Conservation (phyloP, 1,140 invertebrate species). For the Cotesia typhae region DNA sequence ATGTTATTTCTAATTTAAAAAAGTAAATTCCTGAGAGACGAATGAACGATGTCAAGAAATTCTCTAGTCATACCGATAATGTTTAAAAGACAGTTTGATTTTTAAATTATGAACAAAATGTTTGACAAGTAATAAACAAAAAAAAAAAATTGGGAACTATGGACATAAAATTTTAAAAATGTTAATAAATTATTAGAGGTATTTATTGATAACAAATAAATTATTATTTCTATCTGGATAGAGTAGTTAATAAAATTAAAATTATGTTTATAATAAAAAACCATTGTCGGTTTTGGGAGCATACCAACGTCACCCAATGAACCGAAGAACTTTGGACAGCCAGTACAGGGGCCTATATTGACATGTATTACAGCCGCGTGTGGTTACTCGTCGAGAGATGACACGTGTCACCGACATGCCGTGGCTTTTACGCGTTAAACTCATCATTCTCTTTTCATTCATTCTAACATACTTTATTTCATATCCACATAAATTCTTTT, state of each 20-base stretch:
- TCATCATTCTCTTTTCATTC: slow-evolving; percentile 26
- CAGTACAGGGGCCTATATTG: slow-evolving; percentile 32
- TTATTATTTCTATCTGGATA: too few species aligned
- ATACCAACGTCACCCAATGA: slow-evolving; percentile 10
- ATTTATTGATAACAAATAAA: too few species aligned
- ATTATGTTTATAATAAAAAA: not conserved
- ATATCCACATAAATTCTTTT: slow-evolving; percentile 10
- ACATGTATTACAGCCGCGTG: slow-evolving; percentile 40
- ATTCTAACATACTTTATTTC: slow-evolving; percentile 20
- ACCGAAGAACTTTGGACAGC: slow-evolving; percentile 31
- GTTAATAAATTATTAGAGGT: too few species aligned
- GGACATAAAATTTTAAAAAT: too few species aligned
- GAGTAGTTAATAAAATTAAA: not conserved
- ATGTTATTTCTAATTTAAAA: too few species aligned
- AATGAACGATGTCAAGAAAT: too few species aligned
- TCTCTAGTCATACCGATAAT: too few species aligned
- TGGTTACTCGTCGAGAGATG: slow-evolving; percentile 28
- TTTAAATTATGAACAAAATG: too few species aligned
- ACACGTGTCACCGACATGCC: slow-evolving; percentile 43
- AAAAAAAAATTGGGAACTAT: too few species aligned
- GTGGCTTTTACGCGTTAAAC: slow-evolving; percentile 35
- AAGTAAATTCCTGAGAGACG: too few species aligned
- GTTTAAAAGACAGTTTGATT: too few species aligned
- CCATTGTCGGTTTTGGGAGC: not conserved
- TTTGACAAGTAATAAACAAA: too few species aligned